Evolutionary conservation across 2,888 invertebrate species (phyloP).

Genomic region (Troglohyphantes excavatus): DNA sequence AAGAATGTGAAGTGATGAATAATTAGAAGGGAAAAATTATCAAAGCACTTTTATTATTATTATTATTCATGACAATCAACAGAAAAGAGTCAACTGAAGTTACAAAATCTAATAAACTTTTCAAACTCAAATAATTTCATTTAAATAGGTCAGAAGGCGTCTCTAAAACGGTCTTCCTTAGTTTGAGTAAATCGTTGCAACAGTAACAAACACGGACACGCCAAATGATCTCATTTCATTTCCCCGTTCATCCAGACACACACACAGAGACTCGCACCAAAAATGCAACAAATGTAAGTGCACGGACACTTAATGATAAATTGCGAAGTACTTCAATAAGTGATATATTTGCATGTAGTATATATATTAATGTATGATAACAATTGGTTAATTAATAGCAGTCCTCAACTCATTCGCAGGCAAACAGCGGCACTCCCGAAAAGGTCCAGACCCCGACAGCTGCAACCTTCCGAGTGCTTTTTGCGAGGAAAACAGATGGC

Average conservation of each 20-base stretch:
- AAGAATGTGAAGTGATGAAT: background rate
- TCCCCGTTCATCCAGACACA: background rate
- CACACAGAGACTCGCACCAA: slow-evolving; percentile 16
- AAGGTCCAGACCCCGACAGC: no score
- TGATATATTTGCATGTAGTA: slow-evolving; percentile 47
- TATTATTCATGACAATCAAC: slow-evolving; percentile 8
- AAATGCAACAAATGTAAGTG: slow-evolving; percentile 43
- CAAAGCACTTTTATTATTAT: background rate
- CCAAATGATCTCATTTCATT: slow-evolving; percentile 4
- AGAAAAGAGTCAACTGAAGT: slow-evolving; percentile 23
- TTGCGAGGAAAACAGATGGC: no score
- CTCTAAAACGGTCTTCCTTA: slow-evolving; percentile 11
- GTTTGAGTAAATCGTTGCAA: slow-evolving; percentile 14
- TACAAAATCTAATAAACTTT: slow-evolving; percentile 48
- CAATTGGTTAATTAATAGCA: slow-evolving; percentile 41
- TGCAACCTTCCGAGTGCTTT: no score
- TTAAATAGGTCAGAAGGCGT: slow-evolving; percentile 37
- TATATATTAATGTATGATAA: slow-evolving; percentile 62
- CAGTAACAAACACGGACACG: slow-evolving; percentile 24
- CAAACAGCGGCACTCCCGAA: background rate
- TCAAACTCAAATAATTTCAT: slow-evolving; percentile 38
- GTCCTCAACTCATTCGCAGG: slow-evolving; percentile 32
- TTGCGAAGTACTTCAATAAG: slow-evolving; percentile 31
- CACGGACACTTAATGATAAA: slow-evolving; percentile 35
- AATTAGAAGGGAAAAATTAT: background rate